Evolutionary conservation across 2,797 vertebrate genomes (phyloP), one percentile per base, ranked within the genome.

Genomic region (Dicrostonyx torquatus): DNA sequence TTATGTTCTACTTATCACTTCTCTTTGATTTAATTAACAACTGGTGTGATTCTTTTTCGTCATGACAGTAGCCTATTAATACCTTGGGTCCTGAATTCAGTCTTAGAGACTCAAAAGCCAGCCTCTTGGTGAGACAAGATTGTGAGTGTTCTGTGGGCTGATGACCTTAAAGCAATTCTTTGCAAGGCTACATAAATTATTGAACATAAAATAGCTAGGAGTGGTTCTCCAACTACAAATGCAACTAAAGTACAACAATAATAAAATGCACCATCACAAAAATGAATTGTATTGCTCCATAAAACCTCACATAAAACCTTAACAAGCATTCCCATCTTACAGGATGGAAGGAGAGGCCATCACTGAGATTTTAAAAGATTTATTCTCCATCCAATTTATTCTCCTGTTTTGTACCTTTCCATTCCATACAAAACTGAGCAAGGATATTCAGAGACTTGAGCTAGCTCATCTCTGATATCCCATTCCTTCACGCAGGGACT

Each of bases 21-120:
- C 50, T 58, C 75, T 93, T 90, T 53, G n/a, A 93, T 82, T 96
- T 96, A 97, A 96, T 93, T 94, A 96, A 92, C 83, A 93, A 80
- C 50, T 60, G 86, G 60, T 87, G n/a, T 76, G 72, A 86, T 89
- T 93, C 62, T 89, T 96, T 87, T 43, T 77, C 9, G 75, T 77
- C 40, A 20, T 43, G 43, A 40, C 72, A 31, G 55, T 70, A 94
- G 75, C 31, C 64, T 66, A 43, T 77, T 78, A 92, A 96, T 66
- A 31, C 37, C 91, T 88, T 83, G 91, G 94, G 84, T 90, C 58
- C 53, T 48, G 22, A 90, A 50, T 29, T 7, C 29, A 77, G 24
- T 11, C 48, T 80, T 75, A 10, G 37, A 78, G 78, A 48, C 64
- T 94, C 77, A 89, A 86, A 85, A 89, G 58, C 43, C 66, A 93